Conservation (phyloP, 1,140 invertebrate genomes). For the Physella acuta region DNA sequence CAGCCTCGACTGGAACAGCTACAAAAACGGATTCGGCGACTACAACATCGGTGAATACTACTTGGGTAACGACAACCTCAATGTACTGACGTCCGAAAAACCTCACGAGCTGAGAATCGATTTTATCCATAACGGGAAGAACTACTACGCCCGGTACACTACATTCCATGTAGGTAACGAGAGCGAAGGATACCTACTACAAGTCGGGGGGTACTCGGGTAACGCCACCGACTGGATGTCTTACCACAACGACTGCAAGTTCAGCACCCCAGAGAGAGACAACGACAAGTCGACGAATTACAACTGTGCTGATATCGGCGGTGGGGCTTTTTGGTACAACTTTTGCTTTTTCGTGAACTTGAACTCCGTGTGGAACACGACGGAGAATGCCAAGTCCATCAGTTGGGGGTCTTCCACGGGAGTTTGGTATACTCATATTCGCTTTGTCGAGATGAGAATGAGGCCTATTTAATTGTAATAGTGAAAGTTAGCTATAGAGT, state of each 20-base stretch:
- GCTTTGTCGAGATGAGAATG: conserved; percentile 13
- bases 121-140: not conserved
- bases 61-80: conserved; percentile 42
- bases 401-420: not conserved
- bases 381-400: not conserved
- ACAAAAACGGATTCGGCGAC: conserved; percentile 91
- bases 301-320: not conserved
- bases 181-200: not conserved
- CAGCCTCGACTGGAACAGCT: conserved; percentile 87
- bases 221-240: not conserved
- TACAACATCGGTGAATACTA: conserved; percentile 66
- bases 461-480: too few relatives aligned
- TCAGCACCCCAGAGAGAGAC: not conserved
- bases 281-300: not conserved
- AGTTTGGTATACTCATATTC: not conserved
- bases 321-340: not conserved
- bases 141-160: not conserved
- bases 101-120: conserved; percentile 5
- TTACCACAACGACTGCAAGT: not conserved
- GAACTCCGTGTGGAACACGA: not conserved
- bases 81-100: not conserved
- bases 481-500: too few relatives aligned
- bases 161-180: not conserved
- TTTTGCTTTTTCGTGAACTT: not conserved
- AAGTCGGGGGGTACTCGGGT: not conserved